Evolutionary conservation across 2,888 invertebrate species (phyloP), one percentile per base, ranked within the genome.

Genomic region (Vesta saturnalis): DNA sequence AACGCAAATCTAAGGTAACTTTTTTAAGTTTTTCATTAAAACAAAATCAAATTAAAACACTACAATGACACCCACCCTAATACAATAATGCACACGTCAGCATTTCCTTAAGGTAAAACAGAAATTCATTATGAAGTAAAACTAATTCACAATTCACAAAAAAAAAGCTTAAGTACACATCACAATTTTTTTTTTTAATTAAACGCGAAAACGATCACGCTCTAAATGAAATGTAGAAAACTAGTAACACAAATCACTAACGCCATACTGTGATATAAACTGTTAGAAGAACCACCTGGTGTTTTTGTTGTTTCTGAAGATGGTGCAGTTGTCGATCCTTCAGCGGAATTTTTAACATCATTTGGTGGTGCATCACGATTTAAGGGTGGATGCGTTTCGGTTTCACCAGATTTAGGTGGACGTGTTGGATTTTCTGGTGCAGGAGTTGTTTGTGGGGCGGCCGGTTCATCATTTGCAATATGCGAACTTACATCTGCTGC

Each of bases 151-250:
- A 19, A 52, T 19, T 52, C 52, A 52, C 49, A n/a, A n/a, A 52
- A 52, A 52, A n/a, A 52, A 52, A 52, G 18, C 18, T 52, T 52
- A 52, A 52, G 52, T 52, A 52, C 52, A 19, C n/a, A 52, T 52
- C 52, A 52, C 52, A 52, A n/a, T n/a, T n/a, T 18, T 18, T 19
- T 18, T 19, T 19, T 52, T n/a, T 3, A 6, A 39, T 39, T 39
- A 12, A 21, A 10, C n/a, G 12, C 10, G n/a, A n/a, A n/a, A n/a
- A n/a, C n/a, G n/a, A n/a, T n/a, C n/a, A n/a, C n/a, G n/a, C 19
- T 12, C 19, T 52, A 52, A 12, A 52, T 12, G 12, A 52, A 12
- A 52, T 52, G n/a, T 8, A 52, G n/a, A 21, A 52, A 19, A 52
- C 19, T 19, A 19, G 19, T 19, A 19, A 21, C 19, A 52, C 39